phyloP scores from a whole-genome alignment of 2,113 vertebrate genomes.

The Myotis lucifugus region DNA sequence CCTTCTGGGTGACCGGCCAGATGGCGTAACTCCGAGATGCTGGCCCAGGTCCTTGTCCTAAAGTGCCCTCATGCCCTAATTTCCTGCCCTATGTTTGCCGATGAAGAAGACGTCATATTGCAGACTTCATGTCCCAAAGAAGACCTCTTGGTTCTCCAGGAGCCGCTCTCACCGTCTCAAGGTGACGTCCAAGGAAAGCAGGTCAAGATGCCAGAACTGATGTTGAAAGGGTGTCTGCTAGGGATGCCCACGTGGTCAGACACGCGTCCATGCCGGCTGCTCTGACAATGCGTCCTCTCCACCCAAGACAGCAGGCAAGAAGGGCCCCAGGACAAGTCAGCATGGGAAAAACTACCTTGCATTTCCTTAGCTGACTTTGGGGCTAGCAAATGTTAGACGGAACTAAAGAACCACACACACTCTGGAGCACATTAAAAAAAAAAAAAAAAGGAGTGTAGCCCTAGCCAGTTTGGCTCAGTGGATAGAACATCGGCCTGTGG shows the following conservation, averaged over 20 bases:
- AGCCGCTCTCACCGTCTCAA: background rate
- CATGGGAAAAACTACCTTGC: fast-evolving
- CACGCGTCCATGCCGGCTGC: background rate
- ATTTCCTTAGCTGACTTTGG: background rate
- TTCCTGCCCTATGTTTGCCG: too few relatives aligned
- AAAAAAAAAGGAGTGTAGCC: background rate
- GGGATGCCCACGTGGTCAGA: background rate
- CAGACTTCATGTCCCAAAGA: background rate
- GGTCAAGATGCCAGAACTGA: background rate
- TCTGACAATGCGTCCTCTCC: background rate
- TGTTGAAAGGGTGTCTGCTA: background rate
- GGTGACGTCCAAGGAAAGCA: background rate
- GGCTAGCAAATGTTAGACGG: background rate
- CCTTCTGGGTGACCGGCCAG: background rate
- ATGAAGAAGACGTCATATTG: background rate
- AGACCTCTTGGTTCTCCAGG: background rate
- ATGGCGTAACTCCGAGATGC: background rate
- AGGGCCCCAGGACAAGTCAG: background rate
- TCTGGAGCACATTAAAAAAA: background rate
- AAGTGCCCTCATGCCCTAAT: background rate
- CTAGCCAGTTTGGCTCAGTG: too few relatives aligned
- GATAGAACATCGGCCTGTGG: too few relatives aligned
- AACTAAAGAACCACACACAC: background rate
- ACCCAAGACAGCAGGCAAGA: background rate
- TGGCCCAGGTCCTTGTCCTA: background rate